phyloP scores from a whole-genome alignment of 2,888 invertebrate genomes.

The Agrochola lychnidis region DNA sequence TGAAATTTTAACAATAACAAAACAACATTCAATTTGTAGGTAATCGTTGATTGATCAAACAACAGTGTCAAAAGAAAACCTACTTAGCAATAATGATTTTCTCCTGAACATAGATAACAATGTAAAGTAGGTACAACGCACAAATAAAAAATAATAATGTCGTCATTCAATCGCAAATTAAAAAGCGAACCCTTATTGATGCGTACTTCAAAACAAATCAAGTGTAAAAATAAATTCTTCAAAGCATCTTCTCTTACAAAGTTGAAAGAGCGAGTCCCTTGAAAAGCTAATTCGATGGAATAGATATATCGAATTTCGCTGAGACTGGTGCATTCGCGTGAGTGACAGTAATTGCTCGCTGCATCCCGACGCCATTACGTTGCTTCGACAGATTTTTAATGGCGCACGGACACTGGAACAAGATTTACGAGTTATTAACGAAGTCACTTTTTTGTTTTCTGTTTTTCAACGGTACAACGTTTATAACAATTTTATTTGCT shows the following conservation, averaged over 20 bases:
- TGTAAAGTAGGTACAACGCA: not conserved
- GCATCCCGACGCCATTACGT: constrained; percentile 66
- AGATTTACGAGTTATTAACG: constrained; percentile 72
- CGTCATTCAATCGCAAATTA: constrained; percentile 52
- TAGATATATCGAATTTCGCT: constrained; percentile 65
- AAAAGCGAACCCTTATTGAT: constrained; percentile 49
- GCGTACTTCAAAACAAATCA: constrained; percentile 47
- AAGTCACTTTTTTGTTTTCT: constrained; percentile 50
- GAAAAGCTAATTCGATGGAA: constrained; percentile 63
- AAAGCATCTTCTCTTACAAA: constrained; percentile 35
- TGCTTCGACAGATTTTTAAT: constrained; percentile 74
- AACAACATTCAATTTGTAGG: not conserved
- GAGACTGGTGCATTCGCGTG: constrained; percentile 62
- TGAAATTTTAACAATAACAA: not conserved
- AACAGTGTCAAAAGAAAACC: constrained; percentile 34
- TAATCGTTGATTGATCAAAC: constrained; percentile 12
- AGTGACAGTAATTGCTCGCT: constrained; percentile 81
- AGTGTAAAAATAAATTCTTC: constrained; percentile 42
- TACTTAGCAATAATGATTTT: constrained; percentile 41
- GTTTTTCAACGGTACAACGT: constrained; percentile 19
- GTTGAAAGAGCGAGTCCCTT: constrained; percentile 38
- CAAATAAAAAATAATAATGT: constrained; percentile 56
- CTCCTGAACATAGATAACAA: constrained; percentile 28
- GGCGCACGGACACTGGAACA: constrained; percentile 67
- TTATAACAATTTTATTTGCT: constrained; percentile 9